phyloP scores from a whole-genome alignment of 2,888 invertebrate genomes.

The Drosophila tanythrix region DNA sequence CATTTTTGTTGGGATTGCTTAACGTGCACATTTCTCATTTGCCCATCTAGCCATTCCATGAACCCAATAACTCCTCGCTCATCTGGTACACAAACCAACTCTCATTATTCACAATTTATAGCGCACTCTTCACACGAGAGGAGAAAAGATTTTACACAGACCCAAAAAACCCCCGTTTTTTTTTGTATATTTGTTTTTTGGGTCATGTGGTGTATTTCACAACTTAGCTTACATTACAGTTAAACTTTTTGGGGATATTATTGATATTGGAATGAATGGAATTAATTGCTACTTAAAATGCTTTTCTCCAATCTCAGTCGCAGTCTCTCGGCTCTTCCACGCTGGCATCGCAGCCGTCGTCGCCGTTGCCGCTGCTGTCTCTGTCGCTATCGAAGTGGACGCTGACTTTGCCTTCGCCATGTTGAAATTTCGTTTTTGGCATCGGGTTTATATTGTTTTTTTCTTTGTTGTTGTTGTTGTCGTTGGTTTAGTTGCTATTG shows the following conservation, averaged over 20 bases:
- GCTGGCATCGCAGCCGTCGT: conserved; percentile 9
- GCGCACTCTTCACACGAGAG: conserved; percentile 19
- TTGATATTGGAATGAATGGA: background rate
- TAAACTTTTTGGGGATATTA: conserved; percentile 2
- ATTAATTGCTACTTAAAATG: conserved; percentile 58
- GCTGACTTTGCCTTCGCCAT: conserved; percentile 44
- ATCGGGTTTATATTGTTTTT: conserved; percentile 42
- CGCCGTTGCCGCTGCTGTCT: conserved; percentile 8
- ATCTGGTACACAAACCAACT: conserved; percentile 30
- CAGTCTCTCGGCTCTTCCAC: background rate
- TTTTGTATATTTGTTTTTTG: conserved; percentile 15
- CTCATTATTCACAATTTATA: conserved; percentile 70
- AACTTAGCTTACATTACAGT: conserved; percentile 51
- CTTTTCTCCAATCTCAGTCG: conserved; percentile 16
- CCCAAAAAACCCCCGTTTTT: background rate
- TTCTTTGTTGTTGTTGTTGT: conserved; percentile 20
- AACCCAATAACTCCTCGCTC: conserved; percentile 1
- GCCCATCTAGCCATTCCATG: conserved; percentile 11
- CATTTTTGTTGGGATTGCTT: background rate
- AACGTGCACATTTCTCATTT: conserved; percentile 8
- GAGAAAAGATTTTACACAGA: conserved; percentile 41
- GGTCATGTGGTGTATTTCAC: conserved; percentile 54
- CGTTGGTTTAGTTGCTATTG: conserved; percentile 18
- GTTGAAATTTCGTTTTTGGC: conserved; percentile 49
- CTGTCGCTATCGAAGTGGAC: background rate